Evolutionary conservation across 2,888 invertebrate species (phyloP).

Genomic region (Calephelis perditalis): DNA sequence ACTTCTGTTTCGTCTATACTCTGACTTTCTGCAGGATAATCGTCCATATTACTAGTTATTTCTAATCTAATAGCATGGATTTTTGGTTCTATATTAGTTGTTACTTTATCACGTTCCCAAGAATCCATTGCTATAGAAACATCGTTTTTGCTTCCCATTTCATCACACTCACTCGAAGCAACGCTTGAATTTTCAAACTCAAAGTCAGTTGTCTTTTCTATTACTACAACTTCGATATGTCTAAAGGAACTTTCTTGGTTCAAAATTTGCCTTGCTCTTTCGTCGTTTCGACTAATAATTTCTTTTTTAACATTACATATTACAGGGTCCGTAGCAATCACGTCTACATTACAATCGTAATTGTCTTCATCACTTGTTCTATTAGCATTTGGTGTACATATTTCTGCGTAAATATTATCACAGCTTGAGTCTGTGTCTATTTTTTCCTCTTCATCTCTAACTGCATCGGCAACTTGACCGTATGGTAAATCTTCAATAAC

Average conservation of each 20-base stretch:
- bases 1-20: constrained; percentile 55
- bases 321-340: constrained; percentile 66
- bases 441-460: constrained; percentile 66
- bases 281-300: constrained; percentile 66
- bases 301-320: constrained; percentile 73
- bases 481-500: constrained; percentile 83
- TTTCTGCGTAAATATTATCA: constrained; percentile 85
- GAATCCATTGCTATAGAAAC: constrained; percentile 66
- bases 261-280: constrained; percentile 63
- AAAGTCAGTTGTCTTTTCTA: constrained; percentile 71
- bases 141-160: constrained; percentile 61
- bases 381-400: constrained; percentile 69
- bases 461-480: constrained; percentile 83
- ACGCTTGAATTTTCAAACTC: constrained; percentile 67
- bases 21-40: constrained; percentile 55
- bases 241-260: constrained; percentile 69
- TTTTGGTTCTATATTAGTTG: constrained; percentile 51
- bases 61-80: constrained; percentile 71
- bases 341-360: constrained; percentile 63
- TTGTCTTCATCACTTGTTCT: constrained; percentile 60
- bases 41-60: constrained; percentile 70
- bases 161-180: constrained; percentile 63
- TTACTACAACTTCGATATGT: constrained; percentile 74
- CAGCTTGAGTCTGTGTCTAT: constrained; percentile 61
- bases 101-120: constrained; percentile 63